phyloP scores from a whole-genome alignment of 2,113 vertebrate species.

The Xiphophorus hellerii region DNA sequence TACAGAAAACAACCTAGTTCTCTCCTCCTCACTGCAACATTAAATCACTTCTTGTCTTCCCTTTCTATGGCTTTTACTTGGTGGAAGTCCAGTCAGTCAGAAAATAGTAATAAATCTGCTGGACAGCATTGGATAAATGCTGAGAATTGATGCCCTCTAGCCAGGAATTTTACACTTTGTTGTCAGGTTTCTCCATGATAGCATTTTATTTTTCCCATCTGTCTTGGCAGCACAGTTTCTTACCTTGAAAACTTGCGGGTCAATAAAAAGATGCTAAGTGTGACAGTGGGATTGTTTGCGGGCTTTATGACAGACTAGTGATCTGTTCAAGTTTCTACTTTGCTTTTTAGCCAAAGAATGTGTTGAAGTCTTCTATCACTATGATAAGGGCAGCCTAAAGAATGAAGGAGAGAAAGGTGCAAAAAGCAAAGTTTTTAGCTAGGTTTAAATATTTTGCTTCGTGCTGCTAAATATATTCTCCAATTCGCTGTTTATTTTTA shows the following conservation, averaged over 20 bases:
- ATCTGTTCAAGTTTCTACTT: constrained; percentile 5
- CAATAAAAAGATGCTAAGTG: constrained; percentile 40
- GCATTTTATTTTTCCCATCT: constrained; percentile 9
- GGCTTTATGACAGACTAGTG: constrained; percentile 21
- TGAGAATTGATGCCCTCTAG: constrained; percentile 20
- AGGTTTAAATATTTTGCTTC: neutral
- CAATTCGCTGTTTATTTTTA: constrained; percentile 1
- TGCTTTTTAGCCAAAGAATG: neutral
- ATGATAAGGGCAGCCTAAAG: neutral
- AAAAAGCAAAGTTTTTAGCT: constrained; percentile 16
- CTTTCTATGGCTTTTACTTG: constrained; percentile 2
- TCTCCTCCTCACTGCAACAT: neutral
- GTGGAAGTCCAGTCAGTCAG: constrained; percentile 7
- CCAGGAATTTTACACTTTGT: constrained; percentile 25
- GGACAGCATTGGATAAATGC: constrained; percentile 28
- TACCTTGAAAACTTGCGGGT: constrained; percentile 9
- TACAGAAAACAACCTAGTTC: constrained; percentile 2
- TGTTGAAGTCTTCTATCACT: constrained; percentile 6
- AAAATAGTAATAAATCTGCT: constrained; percentile 20
- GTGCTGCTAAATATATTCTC: constrained; percentile 5
- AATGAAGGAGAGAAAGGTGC: constrained; percentile 15
- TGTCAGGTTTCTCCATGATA: constrained; percentile 1
- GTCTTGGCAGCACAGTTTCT: constrained; percentile 1
- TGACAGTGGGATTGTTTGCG: constrained; percentile 33
- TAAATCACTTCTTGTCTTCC: constrained; percentile 7